These are phyloP conservation scores for Sylvia borin DNA, from an alignment of 2,797 vertebrate genomes.

Conservation along the genomic window DNA sequence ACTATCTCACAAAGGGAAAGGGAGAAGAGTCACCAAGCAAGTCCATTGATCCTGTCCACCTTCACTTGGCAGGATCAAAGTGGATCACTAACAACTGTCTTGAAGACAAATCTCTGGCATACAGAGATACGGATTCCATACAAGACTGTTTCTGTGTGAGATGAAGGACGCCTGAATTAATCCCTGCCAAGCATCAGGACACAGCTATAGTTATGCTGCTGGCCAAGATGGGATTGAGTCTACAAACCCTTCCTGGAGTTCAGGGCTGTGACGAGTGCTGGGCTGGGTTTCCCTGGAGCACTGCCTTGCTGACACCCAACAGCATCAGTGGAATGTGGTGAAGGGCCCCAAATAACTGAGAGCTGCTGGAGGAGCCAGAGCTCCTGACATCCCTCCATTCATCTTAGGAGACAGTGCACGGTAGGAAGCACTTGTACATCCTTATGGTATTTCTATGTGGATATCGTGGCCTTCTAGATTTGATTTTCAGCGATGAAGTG, in stretches of 20 bases:
- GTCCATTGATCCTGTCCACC: not conserved
- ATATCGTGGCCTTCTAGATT: conserved; percentile 33
- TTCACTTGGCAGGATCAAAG: not conserved
- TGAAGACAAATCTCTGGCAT: not conserved
- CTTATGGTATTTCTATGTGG: not conserved
- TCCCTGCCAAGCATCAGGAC: not conserved
- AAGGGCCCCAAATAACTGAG: not conserved
- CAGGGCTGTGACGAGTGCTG: not conserved
- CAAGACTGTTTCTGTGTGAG: not conserved
- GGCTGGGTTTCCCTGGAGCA: not conserved
- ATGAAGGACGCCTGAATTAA: not conserved
- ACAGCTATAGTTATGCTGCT: not conserved
- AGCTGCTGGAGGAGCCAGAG: not conserved
- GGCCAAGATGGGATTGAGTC: not conserved
- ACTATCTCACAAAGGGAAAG: not conserved
- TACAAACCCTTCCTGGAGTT: not conserved
- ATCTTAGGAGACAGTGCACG: not conserved
- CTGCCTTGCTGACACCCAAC: not conserved
- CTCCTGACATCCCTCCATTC: not conserved
- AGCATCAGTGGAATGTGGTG: too few relatives aligned
- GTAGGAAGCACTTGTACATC: not conserved
- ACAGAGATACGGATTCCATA: too few relatives aligned
- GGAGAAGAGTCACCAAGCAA: not conserved
- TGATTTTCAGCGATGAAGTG: conserved; percentile 55
- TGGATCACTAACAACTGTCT: not conserved